Percentiles rank a stretch among this genome's conserved stretches.
phyloP scores from a whole-genome alignment of 2,888 invertebrate species.

The Mayetiola destructor region DNA sequence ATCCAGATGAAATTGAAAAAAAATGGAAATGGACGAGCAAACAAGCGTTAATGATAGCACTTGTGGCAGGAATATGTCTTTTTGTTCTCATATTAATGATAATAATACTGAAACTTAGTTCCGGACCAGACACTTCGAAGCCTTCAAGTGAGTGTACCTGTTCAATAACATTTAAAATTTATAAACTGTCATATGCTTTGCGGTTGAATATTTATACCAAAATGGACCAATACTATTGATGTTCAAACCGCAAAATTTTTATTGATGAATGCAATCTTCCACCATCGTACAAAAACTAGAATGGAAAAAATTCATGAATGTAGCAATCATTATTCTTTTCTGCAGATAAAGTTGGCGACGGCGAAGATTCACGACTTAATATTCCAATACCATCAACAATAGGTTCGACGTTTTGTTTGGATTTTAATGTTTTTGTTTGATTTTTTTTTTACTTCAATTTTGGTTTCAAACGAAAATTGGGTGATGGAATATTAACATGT shows the following conservation, averaged over 20 bases:
- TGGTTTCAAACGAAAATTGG: too few relatives aligned
- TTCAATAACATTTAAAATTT: not conserved
- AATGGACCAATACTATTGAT: not conserved
- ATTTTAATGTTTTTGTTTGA: too few relatives aligned
- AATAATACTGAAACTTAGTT: not conserved
- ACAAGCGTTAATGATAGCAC: not conserved
- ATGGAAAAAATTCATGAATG: not conserved
- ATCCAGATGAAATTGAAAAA: not conserved
- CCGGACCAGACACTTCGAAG: not conserved
- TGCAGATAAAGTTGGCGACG: slow-evolving; percentile 25
- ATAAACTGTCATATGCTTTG: not conserved
- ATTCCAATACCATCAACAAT: slow-evolving; percentile 36
- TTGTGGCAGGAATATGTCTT: not conserved
- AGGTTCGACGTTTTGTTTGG: slow-evolving; percentile 26
- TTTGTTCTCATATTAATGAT: not conserved
- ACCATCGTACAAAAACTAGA: not conserved
- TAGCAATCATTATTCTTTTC: not conserved
- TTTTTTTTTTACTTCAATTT: too few relatives aligned
- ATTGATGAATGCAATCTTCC: not conserved
- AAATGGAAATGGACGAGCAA: not conserved
- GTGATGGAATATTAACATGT: too few relatives aligned
- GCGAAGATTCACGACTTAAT: slow-evolving; percentile 34
- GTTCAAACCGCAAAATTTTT: not conserved
- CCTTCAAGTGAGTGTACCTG: not conserved
- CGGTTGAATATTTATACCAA: not conserved